Evolutionary conservation across 2,888 invertebrate genomes (phyloP), one percentile per base, ranked within the genome.

Genomic region (Dendrolimus pini): DNA sequence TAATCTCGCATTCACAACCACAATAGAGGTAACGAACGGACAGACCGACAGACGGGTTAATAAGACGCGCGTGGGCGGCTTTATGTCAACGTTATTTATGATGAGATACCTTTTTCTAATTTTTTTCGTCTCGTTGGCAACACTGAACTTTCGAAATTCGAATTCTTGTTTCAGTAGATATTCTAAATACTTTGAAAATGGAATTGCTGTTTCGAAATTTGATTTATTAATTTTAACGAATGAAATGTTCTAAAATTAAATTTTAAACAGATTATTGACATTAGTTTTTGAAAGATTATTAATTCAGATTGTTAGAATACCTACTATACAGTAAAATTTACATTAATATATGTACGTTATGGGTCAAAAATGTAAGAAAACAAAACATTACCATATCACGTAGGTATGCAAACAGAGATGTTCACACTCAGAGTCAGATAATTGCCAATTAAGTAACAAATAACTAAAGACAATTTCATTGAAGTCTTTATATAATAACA

Each of bases 11-110:
- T 88, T 85, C 86, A 85, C 73, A 72, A 71, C 72, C 79, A 89
- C 89, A 89, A 89, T 89, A 73, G 86, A 79, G 81, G 86, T 90
- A 90, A 89, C 89, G 89, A 90, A 89, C 89, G 85, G 77, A 86
- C 88, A 78, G 78, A 85, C 87, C 79, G 82, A 87, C 87, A 83
- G 85, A 77, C 85, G 82, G 82, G 85, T 79, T 88, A 89, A 87
- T 88, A 88, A 88, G 89, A 83, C 78, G 80, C 84, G 87, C 85
- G 89, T 89, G 84, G 89, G 89, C 83, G 84, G 84, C 83, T 82
- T 80, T 83, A 82, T 86, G 89, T 89, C 88, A 85, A 85, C 85
- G 82, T 86, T 88, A 89, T 89, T 90, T 89, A 89, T 89, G 84
- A 87, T 78, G 81, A 78, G 79, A 76, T 69, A 78, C 74, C 75